Evolutionary conservation across 2,888 invertebrate genomes (phyloP).

Genomic region (Epinotia ramella): DNA sequence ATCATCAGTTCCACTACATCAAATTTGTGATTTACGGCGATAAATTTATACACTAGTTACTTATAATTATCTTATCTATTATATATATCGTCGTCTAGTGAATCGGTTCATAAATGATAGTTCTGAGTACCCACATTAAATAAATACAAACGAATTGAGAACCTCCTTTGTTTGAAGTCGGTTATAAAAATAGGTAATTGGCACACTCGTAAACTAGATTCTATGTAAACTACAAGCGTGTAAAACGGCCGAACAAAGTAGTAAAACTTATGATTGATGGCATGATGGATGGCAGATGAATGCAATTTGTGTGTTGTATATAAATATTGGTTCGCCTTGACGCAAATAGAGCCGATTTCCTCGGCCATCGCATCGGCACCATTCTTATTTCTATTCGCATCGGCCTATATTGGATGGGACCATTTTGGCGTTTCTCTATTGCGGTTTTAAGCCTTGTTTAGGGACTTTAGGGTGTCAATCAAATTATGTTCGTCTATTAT

Average conservation of each 20-base stretch:
- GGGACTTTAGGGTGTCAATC: background rate
- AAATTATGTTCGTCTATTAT: no score
- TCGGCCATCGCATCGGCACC: constrained; percentile 18
- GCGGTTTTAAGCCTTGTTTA: background rate
- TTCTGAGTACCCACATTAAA: no score
- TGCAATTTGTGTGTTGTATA: constrained; percentile 28
- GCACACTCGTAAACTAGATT: constrained; percentile 11
- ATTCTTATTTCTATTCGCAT: constrained; percentile 29
- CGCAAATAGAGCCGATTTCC: constrained; percentile 30
- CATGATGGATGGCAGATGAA: background rate
- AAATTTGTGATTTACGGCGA: no score
- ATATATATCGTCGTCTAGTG: no score
- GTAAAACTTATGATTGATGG: constrained; percentile 7
- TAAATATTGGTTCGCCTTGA: constrained; percentile 28
- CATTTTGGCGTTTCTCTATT: constrained; percentile 7
- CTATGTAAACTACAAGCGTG: background rate
- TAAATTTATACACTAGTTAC: no score
- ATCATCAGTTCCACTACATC: no score
- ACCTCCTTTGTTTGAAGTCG: no score
- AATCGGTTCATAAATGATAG: no score
- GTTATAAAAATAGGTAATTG: background rate
- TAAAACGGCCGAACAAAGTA: background rate
- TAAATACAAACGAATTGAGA: no score
- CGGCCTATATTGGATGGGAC: constrained; percentile 21
- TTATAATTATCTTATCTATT: no score